A percentile compares a stretch with the other conserved stretches of the same genome.
phyloP scores from a whole-genome alignment of 2,888 invertebrate species.

The Stenolophus ochropezus region DNA sequence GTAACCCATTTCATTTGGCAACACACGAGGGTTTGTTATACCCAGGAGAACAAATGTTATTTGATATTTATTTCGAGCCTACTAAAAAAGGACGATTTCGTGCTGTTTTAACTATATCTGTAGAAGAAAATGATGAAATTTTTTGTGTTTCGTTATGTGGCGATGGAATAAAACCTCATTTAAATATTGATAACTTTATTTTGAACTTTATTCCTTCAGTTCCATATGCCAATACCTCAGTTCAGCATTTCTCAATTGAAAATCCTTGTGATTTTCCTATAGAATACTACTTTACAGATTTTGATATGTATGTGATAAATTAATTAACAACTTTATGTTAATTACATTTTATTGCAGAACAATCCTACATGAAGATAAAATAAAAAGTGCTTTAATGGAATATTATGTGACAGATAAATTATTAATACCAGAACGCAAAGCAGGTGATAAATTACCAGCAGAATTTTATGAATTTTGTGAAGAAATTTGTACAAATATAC shows the following conservation, averaged over 20 bases:
- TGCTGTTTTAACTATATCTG: conserved; percentile 68
- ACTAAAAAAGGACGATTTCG: conserved; percentile 71
- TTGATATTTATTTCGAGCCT: conserved; percentile 78
- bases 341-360: conserved; percentile 65
- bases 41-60: conserved; percentile 74
- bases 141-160: conserved; percentile 75
- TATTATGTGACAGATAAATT: conserved; percentile 71
- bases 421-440: conserved; percentile 69
- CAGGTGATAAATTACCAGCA: conserved; percentile 69
- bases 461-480: conserved; percentile 68
- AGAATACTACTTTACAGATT: conserved; percentile 82
- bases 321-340: neutral
- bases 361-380: conserved; percentile 68
- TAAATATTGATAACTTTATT: conserved; percentile 73
- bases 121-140: conserved; percentile 75
- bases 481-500: conserved; percentile 63
- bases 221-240: conserved; percentile 78
- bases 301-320: conserved; percentile 76
- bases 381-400: conserved; percentile 68
- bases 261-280: conserved; percentile 81
- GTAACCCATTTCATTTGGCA: conserved; percentile 65
- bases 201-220: conserved; percentile 74
- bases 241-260: conserved; percentile 77
- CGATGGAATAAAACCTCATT: conserved; percentile 75
- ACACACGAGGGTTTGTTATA: conserved; percentile 74